Evolutionary conservation across 2,888 invertebrate species (phyloP).

Genomic region (Ariolimax columbianus): DNA sequence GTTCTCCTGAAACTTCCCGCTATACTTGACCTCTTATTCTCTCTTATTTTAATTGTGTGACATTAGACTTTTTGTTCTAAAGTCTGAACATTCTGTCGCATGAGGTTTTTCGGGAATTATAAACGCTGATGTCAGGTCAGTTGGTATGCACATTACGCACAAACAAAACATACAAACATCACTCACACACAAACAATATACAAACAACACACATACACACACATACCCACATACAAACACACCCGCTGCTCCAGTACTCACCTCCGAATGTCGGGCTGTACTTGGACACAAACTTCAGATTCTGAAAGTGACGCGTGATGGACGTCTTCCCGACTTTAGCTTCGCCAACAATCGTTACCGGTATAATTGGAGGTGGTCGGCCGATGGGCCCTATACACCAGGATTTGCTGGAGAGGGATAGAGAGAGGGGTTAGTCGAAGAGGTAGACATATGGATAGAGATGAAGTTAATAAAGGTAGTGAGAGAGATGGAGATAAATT

Average conservation of each 20-base stretch:
- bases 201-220: neutral
- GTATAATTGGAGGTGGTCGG: constrained; percentile 26
- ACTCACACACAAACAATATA: too few species aligned
- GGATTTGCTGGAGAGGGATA: neutral
- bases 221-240: neutral
- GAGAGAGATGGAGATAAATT: constrained; percentile 2
- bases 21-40: too few species aligned
- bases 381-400: neutral
- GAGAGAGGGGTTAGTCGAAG: neutral
- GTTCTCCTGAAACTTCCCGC: too few species aligned
- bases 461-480: neutral
- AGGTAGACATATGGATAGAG: neutral
- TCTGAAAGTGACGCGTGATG: constrained; percentile 44
- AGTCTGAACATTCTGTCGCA: too few species aligned
- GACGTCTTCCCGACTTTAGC: constrained; percentile 42
- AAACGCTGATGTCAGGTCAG: too few species aligned
- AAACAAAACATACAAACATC: too few species aligned
- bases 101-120: too few species aligned
- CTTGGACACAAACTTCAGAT: neutral
- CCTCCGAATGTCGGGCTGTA: constrained; percentile 36
- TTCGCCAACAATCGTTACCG: constrained; percentile 52
- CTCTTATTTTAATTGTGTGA: too few species aligned
- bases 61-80: too few species aligned
- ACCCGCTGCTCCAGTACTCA: neutral
- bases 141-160: too few species aligned